Evolutionary conservation across 2,113 vertebrate genomes (phyloP).

Genomic region (Nibea albiflora): DNA sequence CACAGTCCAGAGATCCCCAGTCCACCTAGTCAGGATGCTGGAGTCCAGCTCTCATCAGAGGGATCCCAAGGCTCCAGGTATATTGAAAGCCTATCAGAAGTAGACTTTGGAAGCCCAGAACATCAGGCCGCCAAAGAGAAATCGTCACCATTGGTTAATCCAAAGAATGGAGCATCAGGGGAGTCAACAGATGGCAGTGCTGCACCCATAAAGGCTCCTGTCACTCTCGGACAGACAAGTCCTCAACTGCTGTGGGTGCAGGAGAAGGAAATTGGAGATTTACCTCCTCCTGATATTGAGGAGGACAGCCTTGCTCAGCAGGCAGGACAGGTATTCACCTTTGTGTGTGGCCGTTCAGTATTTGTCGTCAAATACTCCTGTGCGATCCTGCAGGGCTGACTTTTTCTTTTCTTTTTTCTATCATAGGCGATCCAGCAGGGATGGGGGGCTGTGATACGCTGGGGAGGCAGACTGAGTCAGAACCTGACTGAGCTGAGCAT

Average conservation of each 20-base stretch:
- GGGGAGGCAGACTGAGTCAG: constrained; percentile 87
- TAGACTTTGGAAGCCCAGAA: constrained; percentile 60
- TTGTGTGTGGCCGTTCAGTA: neutral
- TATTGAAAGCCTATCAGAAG: constrained; percentile 74
- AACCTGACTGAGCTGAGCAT: constrained; percentile 73
- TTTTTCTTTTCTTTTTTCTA: neutral
- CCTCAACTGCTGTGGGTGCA: constrained; percentile 80
- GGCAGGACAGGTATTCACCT: constrained; percentile 79
- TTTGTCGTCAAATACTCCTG: neutral
- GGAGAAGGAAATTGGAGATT: constrained; percentile 71
- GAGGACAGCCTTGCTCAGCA: constrained; percentile 75
- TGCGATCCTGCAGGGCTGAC: neutral
- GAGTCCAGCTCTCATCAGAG: constrained; percentile 46
- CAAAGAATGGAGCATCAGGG: constrained; percentile 32
- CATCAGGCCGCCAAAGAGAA: constrained; percentile 40
- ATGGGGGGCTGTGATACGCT: constrained; percentile 87
- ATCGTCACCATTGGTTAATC: constrained; percentile 23
- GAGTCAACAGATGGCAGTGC: constrained; percentile 22
- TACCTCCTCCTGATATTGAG: constrained; percentile 64
- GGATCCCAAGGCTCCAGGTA: constrained; percentile 45
- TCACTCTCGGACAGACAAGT: constrained; percentile 44
- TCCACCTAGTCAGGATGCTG: constrained; percentile 61
- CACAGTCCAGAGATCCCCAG: constrained; percentile 67
- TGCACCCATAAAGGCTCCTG: constrained; percentile 11
- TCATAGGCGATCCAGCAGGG: constrained; percentile 88